These are phyloP conservation scores for Stomatorhinus walkeri DNA, from an alignment of 2,797 vertebrate species.

Conservation along the genomic window DNA sequence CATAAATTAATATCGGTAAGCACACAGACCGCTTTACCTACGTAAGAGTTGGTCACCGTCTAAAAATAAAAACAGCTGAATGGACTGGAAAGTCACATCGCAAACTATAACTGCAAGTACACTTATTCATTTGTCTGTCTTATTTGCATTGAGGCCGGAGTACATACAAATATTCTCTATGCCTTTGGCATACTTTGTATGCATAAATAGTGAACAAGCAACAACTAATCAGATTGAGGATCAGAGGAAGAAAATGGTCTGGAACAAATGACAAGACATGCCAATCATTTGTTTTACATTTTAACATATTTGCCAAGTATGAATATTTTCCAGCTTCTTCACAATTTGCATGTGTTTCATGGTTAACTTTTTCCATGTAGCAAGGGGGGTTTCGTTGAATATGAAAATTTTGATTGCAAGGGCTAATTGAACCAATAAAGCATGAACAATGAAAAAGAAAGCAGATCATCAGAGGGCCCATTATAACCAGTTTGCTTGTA, in stretches of 20 bases:
- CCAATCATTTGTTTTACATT: neutral
- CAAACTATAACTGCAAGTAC: neutral
- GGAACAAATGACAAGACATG: slow-evolving; percentile 21
- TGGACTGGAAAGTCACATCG: slow-evolving; percentile 15
- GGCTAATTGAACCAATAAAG: neutral
- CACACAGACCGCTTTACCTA: neutral
- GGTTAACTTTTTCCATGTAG: slow-evolving; percentile 19
- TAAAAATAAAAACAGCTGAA: slow-evolving; percentile 13
- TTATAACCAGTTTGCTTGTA: neutral
- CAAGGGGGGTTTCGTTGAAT: slow-evolving; percentile 3
- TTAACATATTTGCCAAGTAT: neutral
- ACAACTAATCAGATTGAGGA: neutral
- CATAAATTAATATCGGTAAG: slow-evolving; percentile 2
- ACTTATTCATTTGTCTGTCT: neutral
- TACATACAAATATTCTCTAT: neutral
- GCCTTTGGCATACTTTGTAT: neutral
- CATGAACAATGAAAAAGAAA: neutral
- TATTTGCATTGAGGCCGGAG: neutral
- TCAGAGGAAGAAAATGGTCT: neutral
- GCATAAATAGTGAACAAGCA: neutral
- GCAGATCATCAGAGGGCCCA: neutral
- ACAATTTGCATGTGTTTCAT: slow-evolving; percentile 28
- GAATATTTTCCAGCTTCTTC: slow-evolving; percentile 35
- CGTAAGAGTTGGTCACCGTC: neutral
- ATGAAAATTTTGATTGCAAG: neutral